Base-by-base conservation (phyloP, 2,797 vertebrate genomes). In the Molossus alvarezi region DNA sequence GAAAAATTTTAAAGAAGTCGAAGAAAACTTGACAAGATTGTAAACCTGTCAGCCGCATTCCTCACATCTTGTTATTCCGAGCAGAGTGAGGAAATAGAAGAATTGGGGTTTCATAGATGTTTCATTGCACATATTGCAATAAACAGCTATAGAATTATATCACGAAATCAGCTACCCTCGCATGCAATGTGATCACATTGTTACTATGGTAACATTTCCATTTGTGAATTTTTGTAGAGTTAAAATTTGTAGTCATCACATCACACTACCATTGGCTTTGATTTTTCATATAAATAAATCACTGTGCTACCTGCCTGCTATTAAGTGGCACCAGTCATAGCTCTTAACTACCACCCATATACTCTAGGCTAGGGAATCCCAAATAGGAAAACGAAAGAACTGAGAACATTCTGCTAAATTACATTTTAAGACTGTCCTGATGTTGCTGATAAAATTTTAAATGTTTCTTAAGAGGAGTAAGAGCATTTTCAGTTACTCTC, bases 281-380 rank as follows among this genome's bases (percentile, higher is more conserved):
- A 93, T 96, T 95, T 95, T 83, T 88, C 81, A 95, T 96, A 95
- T 98, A 97, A 98, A 97, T 98, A 98, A 98, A 98, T 98, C 97
- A 97, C 97, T 96, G n/a, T 96, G 96, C 90, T 96, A 92, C 97
- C 97, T 98, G 95, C 87, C 65, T 98, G 95, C 93, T 97, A 93
- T 97, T 98, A 98, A 98, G 97, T 98, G 85, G 93, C 97, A 97
- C 96, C 79, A 95, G 82, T 81, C 57, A 69, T 41, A 92, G 76
- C 95, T 96, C 94, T 97, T 97, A 97, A 96, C 92, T 97, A 90
- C 97, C 97, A 96, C 89, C 97, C 97, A 86, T 97, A 75, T 88
- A 95, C 71, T 96, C 88, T 97, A 97, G 79, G 62, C 75, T 97
- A 90, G 69, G 93, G 92, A 97, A 96, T 97, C 89, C 98, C 80